Percentiles rank a stretch among this genome's conserved stretches.
These are phyloP conservation scores for Shinisaurus crocodilurus DNA, from an alignment of 2,113 vertebrate species.

Conservation along the genomic window DNA sequence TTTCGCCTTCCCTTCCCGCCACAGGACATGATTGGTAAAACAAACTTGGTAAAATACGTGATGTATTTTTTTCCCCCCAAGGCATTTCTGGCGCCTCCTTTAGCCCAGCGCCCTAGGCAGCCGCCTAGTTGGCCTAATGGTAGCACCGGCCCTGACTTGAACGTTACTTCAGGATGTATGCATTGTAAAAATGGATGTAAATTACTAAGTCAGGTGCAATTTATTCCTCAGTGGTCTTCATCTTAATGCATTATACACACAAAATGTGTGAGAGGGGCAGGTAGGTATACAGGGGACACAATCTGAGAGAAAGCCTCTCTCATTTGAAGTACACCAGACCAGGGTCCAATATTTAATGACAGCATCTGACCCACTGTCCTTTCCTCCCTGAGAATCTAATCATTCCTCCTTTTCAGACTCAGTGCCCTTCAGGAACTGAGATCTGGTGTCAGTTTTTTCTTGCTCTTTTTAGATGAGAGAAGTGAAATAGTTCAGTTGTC, in stretches of 20 bases:
- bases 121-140: too few relatives aligned
- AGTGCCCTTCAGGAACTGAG: constrained; percentile 23
- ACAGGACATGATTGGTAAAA: too few relatives aligned
- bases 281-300: constrained; percentile 12
- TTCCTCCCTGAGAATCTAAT: constrained; percentile 23
- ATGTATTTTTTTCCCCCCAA: too few relatives aligned
- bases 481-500: constrained; percentile 27
- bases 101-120: too few relatives aligned
- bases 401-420: constrained; percentile 36
- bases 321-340: constrained; percentile 13
- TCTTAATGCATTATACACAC: constrained; percentile 12
- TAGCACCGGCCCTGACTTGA: too few relatives aligned
- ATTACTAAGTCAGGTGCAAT: not conserved
- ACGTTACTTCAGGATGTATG: not conserved
- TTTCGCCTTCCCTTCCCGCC: too few relatives aligned
- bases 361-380: constrained; percentile 18
- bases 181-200: not conserved
- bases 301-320: constrained; percentile 22
- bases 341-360: constrained; percentile 46
- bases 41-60: too few relatives aligned
- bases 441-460: constrained; percentile 11
- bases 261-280: constrained; percentile 26
- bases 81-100: too few relatives aligned
- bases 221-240: constrained; percentile 32
- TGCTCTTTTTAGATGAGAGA: constrained; percentile 23